These are phyloP conservation scores for Chloroceryle inda DNA, from an alignment of 2,797 vertebrate species.

Conservation along the genomic window DNA sequence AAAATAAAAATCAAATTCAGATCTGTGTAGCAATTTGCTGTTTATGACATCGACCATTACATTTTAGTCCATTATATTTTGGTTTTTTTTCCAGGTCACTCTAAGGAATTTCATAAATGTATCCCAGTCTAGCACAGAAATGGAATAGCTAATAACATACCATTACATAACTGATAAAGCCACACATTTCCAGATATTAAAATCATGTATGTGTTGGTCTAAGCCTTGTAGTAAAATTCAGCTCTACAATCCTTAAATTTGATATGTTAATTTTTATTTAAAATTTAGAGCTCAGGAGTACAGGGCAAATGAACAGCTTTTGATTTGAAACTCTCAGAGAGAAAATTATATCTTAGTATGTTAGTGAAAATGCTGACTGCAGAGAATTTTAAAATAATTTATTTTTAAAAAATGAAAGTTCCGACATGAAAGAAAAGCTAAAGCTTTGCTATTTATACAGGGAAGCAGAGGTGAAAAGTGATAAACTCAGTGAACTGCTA, in stretches of 20 bases:
- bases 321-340: constrained; percentile 35
- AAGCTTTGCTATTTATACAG: constrained; percentile 8
- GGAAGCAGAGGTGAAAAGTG: constrained; percentile 19
- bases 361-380: constrained; percentile 52
- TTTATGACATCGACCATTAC: background rate
- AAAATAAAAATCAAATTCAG: background rate
- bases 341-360: constrained; percentile 42
- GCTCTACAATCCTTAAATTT: background rate
- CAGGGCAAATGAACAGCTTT: constrained; percentile 1
- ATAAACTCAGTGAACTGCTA: background rate
- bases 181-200: constrained; percentile 32
- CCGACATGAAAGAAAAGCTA: constrained; percentile 16
- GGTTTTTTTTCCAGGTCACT: background rate
- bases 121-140: background rate
- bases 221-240: constrained; percentile 46
- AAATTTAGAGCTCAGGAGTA: constrained; percentile 8
- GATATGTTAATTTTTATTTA: constrained; percentile 1
- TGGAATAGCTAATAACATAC: background rate
- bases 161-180: background rate
- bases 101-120: constrained; percentile 2
- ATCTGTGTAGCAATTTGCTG: background rate
- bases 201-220: background rate
- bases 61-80: background rate
- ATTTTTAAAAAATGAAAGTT: background rate
- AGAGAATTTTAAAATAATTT: constrained; percentile 53